Conservation (phyloP, 2,113 vertebrate genomes). For the Perca fluviatilis region DNA sequence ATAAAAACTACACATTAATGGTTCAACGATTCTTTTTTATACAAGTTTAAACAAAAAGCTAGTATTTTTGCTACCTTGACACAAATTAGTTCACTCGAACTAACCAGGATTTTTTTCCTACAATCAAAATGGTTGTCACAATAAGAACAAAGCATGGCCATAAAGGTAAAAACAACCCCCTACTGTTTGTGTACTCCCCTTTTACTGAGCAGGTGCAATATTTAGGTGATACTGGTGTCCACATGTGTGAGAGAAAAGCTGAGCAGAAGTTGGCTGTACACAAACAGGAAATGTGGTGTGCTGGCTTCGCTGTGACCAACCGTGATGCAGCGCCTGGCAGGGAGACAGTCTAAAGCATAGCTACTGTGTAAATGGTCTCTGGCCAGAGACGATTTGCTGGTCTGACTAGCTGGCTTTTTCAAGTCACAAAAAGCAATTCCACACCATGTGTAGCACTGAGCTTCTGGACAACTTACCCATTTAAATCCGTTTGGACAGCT, state of each 20-base stretch:
- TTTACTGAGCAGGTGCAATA: not conserved
- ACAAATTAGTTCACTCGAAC: not conserved
- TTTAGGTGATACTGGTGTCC: slow-evolving; percentile 7
- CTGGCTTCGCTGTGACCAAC: slow-evolving; percentile 37
- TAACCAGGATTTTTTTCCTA: not conserved
- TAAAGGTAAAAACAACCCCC: not conserved
- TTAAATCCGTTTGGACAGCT: slow-evolving; percentile 51
- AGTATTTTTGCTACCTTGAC: not conserved
- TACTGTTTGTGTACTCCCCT: not conserved
- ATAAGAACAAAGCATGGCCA: not conserved
- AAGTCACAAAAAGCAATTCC: slow-evolving; percentile 65
- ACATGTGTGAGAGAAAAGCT: slow-evolving; percentile 19
- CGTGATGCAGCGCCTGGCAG: slow-evolving; percentile 38
- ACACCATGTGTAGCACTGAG: slow-evolving; percentile 40
- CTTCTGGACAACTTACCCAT: slow-evolving; percentile 45
- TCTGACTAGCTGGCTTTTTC: slow-evolving; percentile 54
- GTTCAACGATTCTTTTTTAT: not conserved
- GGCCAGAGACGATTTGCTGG: slow-evolving; percentile 62
- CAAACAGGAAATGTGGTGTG: slow-evolving; percentile 21
- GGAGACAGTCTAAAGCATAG: slow-evolving; percentile 21
- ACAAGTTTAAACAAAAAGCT: not conserved
- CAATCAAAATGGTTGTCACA: not conserved
- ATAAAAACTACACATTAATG: not conserved
- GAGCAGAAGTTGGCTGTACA: slow-evolving; percentile 12
- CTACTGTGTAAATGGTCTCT: slow-evolving; percentile 47